phyloP scores from a whole-genome alignment of 2,888 invertebrate species.

The Opisthograptis luteolata region DNA sequence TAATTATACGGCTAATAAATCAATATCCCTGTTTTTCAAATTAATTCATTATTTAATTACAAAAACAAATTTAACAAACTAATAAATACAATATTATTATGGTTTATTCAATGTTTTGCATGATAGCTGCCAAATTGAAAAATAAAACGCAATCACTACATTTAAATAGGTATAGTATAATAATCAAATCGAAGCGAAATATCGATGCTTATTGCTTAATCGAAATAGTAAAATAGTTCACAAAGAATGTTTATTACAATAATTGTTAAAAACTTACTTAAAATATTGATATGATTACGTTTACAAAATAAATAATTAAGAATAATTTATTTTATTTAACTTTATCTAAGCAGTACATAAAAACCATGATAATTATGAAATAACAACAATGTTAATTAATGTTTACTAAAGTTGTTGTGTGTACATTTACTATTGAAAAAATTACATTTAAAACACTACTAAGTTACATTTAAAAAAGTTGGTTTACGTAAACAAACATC shows the following conservation, averaged over 20 bases:
- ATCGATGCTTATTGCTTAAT: constrained; percentile 66
- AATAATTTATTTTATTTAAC: constrained; percentile 34
- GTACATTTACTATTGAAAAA: no score
- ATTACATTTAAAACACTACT: no score
- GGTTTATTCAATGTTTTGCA: not conserved
- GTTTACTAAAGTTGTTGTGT: not conserved
- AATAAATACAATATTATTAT: not conserved
- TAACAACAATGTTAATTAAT: constrained; percentile 9
- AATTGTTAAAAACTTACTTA: constrained; percentile 52
- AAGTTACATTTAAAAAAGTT: not conserved
- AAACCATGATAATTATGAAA: constrained; percentile 25
- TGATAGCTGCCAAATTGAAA: constrained; percentile 7
- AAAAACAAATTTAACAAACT: not conserved
- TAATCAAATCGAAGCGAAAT: constrained; percentile 57
- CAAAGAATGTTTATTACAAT: constrained; percentile 28
- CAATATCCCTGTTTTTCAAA: no score
- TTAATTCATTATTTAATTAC: no score
- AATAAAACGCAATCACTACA: constrained; percentile 44
- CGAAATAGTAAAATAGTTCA: constrained; percentile 50
- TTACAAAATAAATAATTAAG: constrained; percentile 43
- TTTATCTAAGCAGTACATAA: constrained; percentile 15
- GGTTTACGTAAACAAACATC: not conserved
- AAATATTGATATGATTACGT: constrained; percentile 72
- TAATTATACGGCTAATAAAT: no score
- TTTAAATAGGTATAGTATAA: constrained; percentile 46